Evolutionary conservation across 2,797 vertebrate species (phyloP), one percentile per base, ranked within the genome.

Genomic region (Chrysolophus pictus): DNA sequence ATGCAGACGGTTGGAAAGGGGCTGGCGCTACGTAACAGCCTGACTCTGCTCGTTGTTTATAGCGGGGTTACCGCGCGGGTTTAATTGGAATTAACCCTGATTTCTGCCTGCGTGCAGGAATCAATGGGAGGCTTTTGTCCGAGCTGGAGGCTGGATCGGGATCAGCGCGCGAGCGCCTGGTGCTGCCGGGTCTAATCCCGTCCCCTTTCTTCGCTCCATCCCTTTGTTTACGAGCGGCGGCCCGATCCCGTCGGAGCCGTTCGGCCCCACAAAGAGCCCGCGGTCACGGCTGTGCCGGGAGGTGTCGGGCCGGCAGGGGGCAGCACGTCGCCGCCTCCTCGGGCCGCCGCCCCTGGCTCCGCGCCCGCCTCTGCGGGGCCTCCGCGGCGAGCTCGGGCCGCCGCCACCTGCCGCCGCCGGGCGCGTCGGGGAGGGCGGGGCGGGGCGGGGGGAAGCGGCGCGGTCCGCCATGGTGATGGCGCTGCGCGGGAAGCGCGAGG

Each of bases 71-170:
- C 42, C 65, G 71, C 10, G 1, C n/a, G 80, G 80, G 70, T 94
- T 94, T 90, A 87, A 84, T 58, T 84, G 88, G 84, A 90, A 88
- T 94, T 93, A 93, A 75, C 74, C 65, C 47, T 11, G 77, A 82
- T 96, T 93, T 88, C 80, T 89, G 88, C 47, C 75, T n/a, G 28
- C 15, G 22, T 59, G 8, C 67, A 31, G 91, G 63, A 78, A 53
- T 87, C 84, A 69, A 5, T 56, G 79, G 49, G 84, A 92, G 53
- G 41, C 56, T 85, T 81, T 87, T 93, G 82, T 84, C 42, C 46
- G 23, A 68, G 84, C 62, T 58, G 14, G 90, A 28, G 75, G 23
- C 33, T 60, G 58, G 35, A 46, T 37, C 69, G 53, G 73, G 73
- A 81, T 91, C 91, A 91, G 76, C 68, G 65, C 49, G n/a, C 44